Conservation (phyloP, 2,113 vertebrate genomes). For the Arothron firmamentum region DNA sequence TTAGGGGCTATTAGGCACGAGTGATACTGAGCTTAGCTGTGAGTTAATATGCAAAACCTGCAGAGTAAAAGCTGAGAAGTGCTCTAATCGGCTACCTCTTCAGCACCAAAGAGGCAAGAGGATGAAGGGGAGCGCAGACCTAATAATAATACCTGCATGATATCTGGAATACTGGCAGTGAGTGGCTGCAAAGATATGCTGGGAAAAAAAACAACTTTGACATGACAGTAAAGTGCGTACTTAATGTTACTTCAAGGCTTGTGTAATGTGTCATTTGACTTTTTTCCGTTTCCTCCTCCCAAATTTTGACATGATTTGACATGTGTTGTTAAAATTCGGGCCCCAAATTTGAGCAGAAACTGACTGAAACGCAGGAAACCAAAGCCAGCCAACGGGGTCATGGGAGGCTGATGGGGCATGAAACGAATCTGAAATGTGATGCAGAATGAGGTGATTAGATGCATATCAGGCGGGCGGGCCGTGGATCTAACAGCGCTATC, state of each 20-base stretch:
- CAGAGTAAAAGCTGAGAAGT: conserved; percentile 8
- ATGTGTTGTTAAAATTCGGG: too few relatives aligned
- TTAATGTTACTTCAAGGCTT: too few relatives aligned
- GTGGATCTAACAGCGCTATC: conserved; percentile 41
- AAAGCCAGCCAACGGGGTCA: too few relatives aligned
- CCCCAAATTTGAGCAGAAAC: too few relatives aligned
- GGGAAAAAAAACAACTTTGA: too few relatives aligned
- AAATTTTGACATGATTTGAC: too few relatives aligned
- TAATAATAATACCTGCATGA: conserved; percentile 39
- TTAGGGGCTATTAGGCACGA: conserved; percentile 62
- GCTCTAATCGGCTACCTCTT: conserved; percentile 34
- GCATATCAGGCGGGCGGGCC: conserved; percentile 37
- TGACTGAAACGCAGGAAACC: too few relatives aligned
- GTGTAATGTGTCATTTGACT: too few relatives aligned
- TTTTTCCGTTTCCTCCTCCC: too few relatives aligned
- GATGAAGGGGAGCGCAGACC: conserved; percentile 28
- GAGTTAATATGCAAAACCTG: conserved; percentile 29
- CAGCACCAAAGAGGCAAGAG: conserved; percentile 23
- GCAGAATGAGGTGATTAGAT: conserved; percentile 54
- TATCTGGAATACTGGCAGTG: conserved; percentile 9
- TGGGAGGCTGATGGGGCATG: background rate
- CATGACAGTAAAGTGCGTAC: too few relatives aligned
- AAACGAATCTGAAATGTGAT: conserved; percentile 54
- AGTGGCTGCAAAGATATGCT: conserved; percentile 4
- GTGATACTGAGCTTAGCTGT: conserved; percentile 36